Base-by-base conservation (phyloP, 2,113 vertebrate genomes). In the Dascyllus trimaculatus region DNA sequence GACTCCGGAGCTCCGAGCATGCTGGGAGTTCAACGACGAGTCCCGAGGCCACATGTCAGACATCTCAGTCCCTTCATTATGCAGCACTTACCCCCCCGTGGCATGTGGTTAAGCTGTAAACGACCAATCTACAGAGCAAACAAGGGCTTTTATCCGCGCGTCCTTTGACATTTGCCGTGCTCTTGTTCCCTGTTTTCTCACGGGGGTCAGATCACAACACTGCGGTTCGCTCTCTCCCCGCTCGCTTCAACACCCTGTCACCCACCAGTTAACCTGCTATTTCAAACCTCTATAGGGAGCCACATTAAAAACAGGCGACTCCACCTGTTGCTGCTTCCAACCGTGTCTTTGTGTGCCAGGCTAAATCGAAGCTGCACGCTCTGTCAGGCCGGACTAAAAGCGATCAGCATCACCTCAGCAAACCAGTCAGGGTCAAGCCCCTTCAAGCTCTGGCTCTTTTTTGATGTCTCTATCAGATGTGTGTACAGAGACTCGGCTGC, bases 51-150 rank as follows among this genome's bases (percentile, higher is more conserved):
- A 60, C 56, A 65, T 43, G 40, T 24, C 40, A 46, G 57, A 75
- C 3, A 5, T 53, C 46, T 54, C 64, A 19, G 21, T 57, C 48
- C 15, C 11, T 48, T 72, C 56, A 51, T 25, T 43, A 51, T 24
- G 18, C 52, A 11, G 32, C 51, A 51, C 29, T 32, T 49, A 63
- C 62, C 60, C 18, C n/a, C 69, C n/a, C 1, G 29, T 45, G 79
- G 87, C 75, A 84, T 89, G 88, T 66, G 75, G 74, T 65, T n/a
- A 84, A 75, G 85, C 58, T 86, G 86, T 89, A 89, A 91, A 91
- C 82, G 67, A 85, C 85, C 60, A 72, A 80, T 49, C 76, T 40
- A 67, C 62, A 87, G 74, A 78, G 71, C 76, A 85, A 91, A 91
- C 87, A 89, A 90, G 77, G 71, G 58, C 54, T 89, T 91, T 89